These are phyloP conservation scores for Dysidea cf. avara DNA, from an alignment of 37 sponge, comb jelly and placozoan genomes.

Conservation along the genomic window DNA sequence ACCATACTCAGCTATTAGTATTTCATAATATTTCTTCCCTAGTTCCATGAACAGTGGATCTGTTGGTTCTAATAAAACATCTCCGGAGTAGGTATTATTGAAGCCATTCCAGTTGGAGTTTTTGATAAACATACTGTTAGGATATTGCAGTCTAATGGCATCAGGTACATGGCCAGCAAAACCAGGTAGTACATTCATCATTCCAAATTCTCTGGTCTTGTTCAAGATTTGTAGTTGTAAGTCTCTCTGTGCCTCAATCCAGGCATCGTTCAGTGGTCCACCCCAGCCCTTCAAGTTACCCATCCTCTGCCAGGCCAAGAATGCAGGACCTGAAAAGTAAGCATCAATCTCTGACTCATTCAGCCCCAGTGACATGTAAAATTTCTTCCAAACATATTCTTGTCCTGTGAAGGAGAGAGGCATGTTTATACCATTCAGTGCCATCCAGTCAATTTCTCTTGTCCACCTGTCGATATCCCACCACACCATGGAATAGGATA, in stretches of 20 bases:
- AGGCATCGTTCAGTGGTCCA: slow-evolving; percentile 58
- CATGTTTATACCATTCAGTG: slow-evolving; percentile 69
- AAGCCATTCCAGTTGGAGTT: slow-evolving; percentile 34
- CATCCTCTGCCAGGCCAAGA: slow-evolving; percentile 80
- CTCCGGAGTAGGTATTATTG: slow-evolving; percentile 45
- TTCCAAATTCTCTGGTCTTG: slow-evolving; percentile 46
- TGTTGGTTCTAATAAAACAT: slow-evolving; percentile 53
- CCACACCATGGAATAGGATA: slow-evolving; percentile 77
- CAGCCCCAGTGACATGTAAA: slow-evolving; percentile 34
- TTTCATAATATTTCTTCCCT: slow-evolving; percentile 40
- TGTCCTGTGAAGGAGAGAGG: slow-evolving; percentile 76
- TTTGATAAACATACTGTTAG: slow-evolving; percentile 23
- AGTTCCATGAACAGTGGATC: slow-evolving; percentile 54
- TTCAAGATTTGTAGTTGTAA: slow-evolving; percentile 51
- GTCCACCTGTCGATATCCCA: slow-evolving; percentile 66
- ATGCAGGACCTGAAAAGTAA: slow-evolving; percentile 68
- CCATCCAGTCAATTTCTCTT: slow-evolving; percentile 81
- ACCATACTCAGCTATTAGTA: slow-evolving; percentile 41
- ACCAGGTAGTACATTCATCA: slow-evolving; percentile 68
- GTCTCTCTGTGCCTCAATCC: slow-evolving; percentile 37
- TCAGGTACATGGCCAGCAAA: slow-evolving; percentile 70
- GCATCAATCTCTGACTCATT: slow-evolving; percentile 38
- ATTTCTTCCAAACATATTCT: slow-evolving; percentile 55
- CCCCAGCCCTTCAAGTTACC: slow-evolving; percentile 68
- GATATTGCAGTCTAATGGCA: slow-evolving; percentile 33